These are phyloP conservation scores for Hemicentrotus pulcherrimus DNA, from an alignment of 35 echinoderm and acorn worm species.

Conservation along the genomic window DNA sequence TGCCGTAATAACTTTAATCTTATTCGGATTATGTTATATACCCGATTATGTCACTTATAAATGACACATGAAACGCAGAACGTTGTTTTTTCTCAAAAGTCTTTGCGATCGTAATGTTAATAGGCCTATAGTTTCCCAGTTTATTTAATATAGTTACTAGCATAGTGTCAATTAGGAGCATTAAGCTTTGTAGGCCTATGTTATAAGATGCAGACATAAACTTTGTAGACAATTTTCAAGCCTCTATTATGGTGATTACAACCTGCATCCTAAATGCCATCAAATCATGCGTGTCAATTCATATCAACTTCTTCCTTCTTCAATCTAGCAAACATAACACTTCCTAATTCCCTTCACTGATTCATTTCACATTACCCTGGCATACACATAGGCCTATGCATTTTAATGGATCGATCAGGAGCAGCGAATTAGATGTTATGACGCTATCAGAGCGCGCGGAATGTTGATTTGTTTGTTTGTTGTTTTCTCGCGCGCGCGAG, in stretches of 20 bases:
- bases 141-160: too few species aligned
- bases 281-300: neutral
- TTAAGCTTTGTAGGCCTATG: too few species aligned
- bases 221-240: neutral
- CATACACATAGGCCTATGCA: neutral
- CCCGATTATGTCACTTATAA: too few species aligned
- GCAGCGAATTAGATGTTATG: conserved; percentile 34
- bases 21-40: too few species aligned
- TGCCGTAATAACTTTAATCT: too few species aligned
- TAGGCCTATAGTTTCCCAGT: too few species aligned
- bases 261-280: neutral
- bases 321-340: neutral
- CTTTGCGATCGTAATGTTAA: too few species aligned
- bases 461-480: conserved; percentile 55
- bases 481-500: neutral
- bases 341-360: neutral
- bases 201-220: neutral
- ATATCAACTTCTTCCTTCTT: neutral
- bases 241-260: neutral
- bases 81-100: too few species aligned
- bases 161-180: too few species aligned
- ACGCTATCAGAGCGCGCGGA: conserved; percentile 13
- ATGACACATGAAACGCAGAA: too few species aligned
- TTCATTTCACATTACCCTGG: neutral
- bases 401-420: conserved; percentile 20